phyloP scores from a whole-genome alignment of 2,888 invertebrate species.

The Exephanes ischioxanthus region DNA sequence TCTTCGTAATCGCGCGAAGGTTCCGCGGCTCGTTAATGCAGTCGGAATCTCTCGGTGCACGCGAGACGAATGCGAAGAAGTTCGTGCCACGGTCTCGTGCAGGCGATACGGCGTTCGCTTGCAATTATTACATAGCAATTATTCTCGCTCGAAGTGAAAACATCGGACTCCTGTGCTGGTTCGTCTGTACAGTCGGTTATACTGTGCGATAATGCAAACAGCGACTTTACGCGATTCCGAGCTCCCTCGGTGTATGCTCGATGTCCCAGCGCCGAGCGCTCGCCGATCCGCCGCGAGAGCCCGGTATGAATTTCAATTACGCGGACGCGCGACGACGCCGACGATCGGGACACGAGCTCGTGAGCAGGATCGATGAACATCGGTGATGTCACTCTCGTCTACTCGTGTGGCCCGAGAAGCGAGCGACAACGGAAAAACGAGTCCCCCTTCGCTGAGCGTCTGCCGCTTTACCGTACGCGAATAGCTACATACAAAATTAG shows the following conservation, averaged over 20 bases:
- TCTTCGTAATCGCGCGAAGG: conserved; percentile 23
- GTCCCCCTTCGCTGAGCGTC: neutral
- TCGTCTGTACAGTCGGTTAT: neutral
- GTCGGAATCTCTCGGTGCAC: conserved; percentile 42
- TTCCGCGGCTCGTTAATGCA: conserved; percentile 33
- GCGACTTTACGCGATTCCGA: conserved; percentile 20
- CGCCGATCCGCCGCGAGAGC: conserved; percentile 29
- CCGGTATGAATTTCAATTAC: conserved; percentile 63
- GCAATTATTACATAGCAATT: conserved; percentile 61
- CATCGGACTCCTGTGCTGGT: conserved; percentile 33
- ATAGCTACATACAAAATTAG: conserved; percentile 34
- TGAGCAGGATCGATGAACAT: conserved; percentile 58
- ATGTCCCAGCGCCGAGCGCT: neutral
- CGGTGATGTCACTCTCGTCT: conserved; percentile 63
- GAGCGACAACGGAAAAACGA: conserved; percentile 37
- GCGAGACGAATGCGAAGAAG: conserved; percentile 44
- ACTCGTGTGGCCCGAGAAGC: conserved; percentile 23
- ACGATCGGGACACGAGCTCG: conserved; percentile 47
- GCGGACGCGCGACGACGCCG: conserved; percentile 51
- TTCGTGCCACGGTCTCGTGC: conserved; percentile 15
- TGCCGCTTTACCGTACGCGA: neutral
- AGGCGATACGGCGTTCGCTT: conserved; percentile 21
- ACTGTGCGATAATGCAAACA: conserved; percentile 17
- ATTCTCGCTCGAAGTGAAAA: conserved; percentile 47
- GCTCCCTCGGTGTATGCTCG: conserved; percentile 13